These are phyloP conservation scores for Yponomeuta cagnagella DNA, from an alignment of 2,888 invertebrate genomes.

Conservation along the genomic window DNA sequence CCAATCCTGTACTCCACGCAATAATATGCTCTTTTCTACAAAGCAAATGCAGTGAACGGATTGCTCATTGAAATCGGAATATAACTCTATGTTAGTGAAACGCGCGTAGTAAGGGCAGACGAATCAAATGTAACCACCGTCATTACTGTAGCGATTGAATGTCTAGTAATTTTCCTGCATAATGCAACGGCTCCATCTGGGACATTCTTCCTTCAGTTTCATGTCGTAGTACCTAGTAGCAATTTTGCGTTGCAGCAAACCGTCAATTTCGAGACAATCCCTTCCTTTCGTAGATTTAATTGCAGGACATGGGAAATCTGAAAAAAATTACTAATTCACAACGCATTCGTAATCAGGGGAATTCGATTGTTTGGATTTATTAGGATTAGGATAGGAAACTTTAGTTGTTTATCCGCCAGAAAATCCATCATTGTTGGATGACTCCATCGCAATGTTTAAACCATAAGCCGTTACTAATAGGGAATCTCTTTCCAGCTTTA, in stretches of 20 bases:
- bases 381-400: neutral
- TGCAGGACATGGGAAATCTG: neutral
- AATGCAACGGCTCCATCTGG: neutral
- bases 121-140: neutral
- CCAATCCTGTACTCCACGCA: constrained; percentile 21
- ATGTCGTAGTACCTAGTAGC: neutral
- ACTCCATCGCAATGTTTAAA: too few species aligned
- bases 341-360: neutral
- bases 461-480: too few species aligned
- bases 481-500: too few species aligned
- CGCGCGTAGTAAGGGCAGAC: neutral
- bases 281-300: neutral
- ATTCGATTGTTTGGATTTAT: neutral
- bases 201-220: neutral
- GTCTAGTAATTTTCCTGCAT: neutral
- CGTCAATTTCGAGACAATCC: neutral
- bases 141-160: neutral
- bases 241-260: neutral
- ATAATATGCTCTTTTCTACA: constrained; percentile 7
- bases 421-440: too few species aligned
- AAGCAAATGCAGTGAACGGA: constrained; percentile 9
- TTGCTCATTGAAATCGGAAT: neutral
- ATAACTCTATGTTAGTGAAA: neutral
- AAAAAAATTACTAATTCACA: neutral
- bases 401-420: too few species aligned